These are phyloP conservation scores for Phorcus lineatus DNA, from an alignment of 2,888 invertebrate species.

Conservation along the genomic window DNA sequence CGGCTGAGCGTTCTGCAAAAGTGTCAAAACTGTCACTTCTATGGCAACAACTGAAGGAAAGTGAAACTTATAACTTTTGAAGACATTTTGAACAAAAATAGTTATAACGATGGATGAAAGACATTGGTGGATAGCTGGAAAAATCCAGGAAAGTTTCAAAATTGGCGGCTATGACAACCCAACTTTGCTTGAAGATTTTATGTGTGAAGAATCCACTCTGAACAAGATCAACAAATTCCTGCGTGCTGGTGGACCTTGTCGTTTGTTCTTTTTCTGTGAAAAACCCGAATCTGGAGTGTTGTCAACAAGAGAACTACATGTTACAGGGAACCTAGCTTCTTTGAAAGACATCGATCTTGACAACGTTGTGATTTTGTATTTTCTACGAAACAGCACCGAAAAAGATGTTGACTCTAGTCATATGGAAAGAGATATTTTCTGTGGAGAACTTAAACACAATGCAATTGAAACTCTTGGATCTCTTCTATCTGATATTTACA, in stretches of 20 bases:
- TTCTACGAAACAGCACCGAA: slow-evolving; percentile 68
- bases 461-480: slow-evolving; percentile 70
- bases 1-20: slow-evolving; percentile 30
- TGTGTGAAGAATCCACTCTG: slow-evolving; percentile 70
- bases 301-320: slow-evolving; percentile 65
- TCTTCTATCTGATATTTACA: slow-evolving; percentile 72
- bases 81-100: not conserved
- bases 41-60: not conserved
- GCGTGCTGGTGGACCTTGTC: slow-evolving; percentile 69
- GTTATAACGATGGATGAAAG: slow-evolving; percentile 73
- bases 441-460: slow-evolving; percentile 74
- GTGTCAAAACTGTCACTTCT: slow-evolving; percentile 19
- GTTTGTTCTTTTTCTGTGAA: slow-evolving; percentile 73
- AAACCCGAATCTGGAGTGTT: slow-evolving; percentile 63
- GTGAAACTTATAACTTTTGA: not conserved
- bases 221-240: slow-evolving; percentile 72
- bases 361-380: slow-evolving; percentile 70
- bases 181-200: slow-evolving; percentile 72
- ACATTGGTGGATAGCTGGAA: slow-evolving; percentile 76
- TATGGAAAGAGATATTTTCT: slow-evolving; percentile 73
- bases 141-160: slow-evolving; percentile 75
- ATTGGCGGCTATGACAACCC: slow-evolving; percentile 73
- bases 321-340: slow-evolving; percentile 68
- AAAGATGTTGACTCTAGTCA: slow-evolving; percentile 70
- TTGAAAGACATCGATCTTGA: slow-evolving; percentile 70